A percentile compares a stretch with the other conserved stretches of the same genome.
Conservation (phyloP, 2,888 invertebrate genomes). For the Anarsia innoxiella region DNA sequence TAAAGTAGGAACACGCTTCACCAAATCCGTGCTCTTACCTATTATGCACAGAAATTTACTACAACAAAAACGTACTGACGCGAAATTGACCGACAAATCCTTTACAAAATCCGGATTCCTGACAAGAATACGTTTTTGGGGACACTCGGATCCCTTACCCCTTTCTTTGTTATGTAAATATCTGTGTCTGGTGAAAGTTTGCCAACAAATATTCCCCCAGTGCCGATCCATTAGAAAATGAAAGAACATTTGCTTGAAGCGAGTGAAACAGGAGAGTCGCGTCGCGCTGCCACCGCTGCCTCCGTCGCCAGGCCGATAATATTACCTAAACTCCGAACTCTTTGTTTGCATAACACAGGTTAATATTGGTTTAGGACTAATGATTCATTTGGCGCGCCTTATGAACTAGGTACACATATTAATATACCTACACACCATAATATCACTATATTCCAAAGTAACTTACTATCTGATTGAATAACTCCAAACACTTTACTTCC, state of each 20-base stretch:
- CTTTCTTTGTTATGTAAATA: conserved; percentile 67
- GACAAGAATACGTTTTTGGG: conserved; percentile 56
- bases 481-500: too few relatives aligned
- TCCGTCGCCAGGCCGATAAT: not conserved
- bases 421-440: too few relatives aligned
- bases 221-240: conserved; percentile 66
- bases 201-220: conserved; percentile 55
- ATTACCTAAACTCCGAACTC: not conserved
- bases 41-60: conserved; percentile 28
- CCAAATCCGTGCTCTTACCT: conserved; percentile 27
- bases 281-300: conserved; percentile 19
- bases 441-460: too few relatives aligned
- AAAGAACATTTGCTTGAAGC: conserved; percentile 54
- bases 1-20: conserved; percentile 30
- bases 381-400: conserved; percentile 54
- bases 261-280: conserved; percentile 38
- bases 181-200: conserved; percentile 54
- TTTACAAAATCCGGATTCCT: conserved; percentile 50
- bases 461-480: too few relatives aligned
- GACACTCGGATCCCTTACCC: conserved; percentile 51
- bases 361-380: conserved; percentile 65
- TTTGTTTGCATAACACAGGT: conserved; percentile 45
- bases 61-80: conserved; percentile 31
- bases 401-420: too few relatives aligned
- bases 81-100: conserved; percentile 61